Evolutionary conservation across 2,113 vertebrate species (phyloP).

Genomic region (Cichladusa arquata): DNA sequence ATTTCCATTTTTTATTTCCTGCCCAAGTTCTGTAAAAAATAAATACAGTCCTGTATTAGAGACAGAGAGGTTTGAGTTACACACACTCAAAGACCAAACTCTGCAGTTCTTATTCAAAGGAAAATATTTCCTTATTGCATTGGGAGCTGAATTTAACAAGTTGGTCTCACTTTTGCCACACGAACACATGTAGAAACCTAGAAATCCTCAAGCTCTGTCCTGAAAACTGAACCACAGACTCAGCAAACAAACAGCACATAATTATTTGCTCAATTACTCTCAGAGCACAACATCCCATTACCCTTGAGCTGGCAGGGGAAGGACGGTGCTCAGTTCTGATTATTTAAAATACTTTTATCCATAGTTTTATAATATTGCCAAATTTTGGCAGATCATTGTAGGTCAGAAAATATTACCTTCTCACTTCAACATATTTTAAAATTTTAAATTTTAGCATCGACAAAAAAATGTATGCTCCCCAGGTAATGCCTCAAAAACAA

Average conservation of each 20-base stretch:
- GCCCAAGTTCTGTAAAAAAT: background rate
- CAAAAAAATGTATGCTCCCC: background rate
- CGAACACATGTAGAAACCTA: background rate
- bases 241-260: conserved; percentile 22
- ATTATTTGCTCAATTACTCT: conserved; percentile 49
- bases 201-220: background rate
- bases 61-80: background rate
- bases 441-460: background rate
- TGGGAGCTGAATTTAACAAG: background rate
- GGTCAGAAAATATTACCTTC: background rate
- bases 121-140: background rate
- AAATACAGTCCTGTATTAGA: background rate
- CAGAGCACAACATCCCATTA: background rate
- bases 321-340: background rate
- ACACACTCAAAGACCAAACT: background rate
- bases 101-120: background rate
- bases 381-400: background rate
- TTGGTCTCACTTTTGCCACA: background rate
- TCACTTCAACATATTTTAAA: background rate
- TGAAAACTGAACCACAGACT: background rate
- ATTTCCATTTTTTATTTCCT: background rate
- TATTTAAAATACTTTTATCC: background rate
- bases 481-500: background rate
- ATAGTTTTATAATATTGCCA: background rate
- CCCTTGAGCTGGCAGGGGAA: background rate